A percentile compares a stretch with the other conserved stretches of the same genome.
These are phyloP conservation scores for Ectobius pallidus DNA, from an alignment of 2,888 invertebrate genomes.

Conservation along the genomic window DNA sequence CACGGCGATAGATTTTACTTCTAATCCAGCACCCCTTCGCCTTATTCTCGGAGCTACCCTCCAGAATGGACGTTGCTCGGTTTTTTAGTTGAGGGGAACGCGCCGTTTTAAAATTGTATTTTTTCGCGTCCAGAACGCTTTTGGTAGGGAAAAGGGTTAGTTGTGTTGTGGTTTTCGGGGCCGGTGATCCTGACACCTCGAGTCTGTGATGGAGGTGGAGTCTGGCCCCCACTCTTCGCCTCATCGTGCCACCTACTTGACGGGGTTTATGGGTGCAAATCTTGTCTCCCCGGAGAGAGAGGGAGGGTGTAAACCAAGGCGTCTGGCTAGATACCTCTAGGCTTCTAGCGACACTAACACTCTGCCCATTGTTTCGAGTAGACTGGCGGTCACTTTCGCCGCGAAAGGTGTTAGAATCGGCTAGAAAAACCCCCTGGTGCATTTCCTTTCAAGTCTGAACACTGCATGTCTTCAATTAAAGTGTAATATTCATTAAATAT, in stretches of 20 bases:
- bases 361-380: constrained; percentile 14
- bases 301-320: constrained; percentile 23
- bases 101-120: neutral
- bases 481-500: too few species aligned
- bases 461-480: too few species aligned
- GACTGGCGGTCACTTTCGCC: too few species aligned
- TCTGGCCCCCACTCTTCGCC: constrained; percentile 8
- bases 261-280: constrained; percentile 31
- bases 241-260: neutral
- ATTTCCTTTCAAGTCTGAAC: too few species aligned
- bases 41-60: neutral
- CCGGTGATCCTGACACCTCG: constrained; percentile 32
- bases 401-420: too few species aligned
- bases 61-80: neutral
- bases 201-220: constrained; percentile 22
- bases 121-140: neutral
- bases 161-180: constrained; percentile 28
- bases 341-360: constrained; percentile 1
- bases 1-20: constrained; percentile 17
- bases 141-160: constrained; percentile 11
- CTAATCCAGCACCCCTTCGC: constrained; percentile 8
- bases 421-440: too few species aligned
- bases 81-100: neutral
- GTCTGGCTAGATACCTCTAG: constrained; percentile 2
- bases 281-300: constrained; percentile 30